A percentile compares a stretch with the other conserved stretches of the same genome.
These are phyloP conservation scores for Centropus unirufus DNA, from an alignment of 2,113 vertebrate species.

Conservation along the genomic window DNA sequence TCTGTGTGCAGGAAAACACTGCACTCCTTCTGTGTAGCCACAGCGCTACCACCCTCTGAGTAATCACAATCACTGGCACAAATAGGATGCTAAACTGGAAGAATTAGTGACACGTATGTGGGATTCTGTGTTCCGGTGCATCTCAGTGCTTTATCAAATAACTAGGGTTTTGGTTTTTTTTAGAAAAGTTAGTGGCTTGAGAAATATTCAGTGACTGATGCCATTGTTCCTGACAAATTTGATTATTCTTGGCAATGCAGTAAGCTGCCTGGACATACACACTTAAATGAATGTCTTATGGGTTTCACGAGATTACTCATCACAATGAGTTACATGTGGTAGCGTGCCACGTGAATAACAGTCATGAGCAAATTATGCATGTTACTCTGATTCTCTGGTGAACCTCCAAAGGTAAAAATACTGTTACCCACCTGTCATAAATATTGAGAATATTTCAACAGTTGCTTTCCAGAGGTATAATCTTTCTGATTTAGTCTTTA, in stretches of 20 bases:
- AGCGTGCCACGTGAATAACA: neutral
- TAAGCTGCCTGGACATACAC: neutral
- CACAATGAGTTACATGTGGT: neutral
- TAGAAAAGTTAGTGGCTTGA: neutral
- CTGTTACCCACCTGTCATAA: neutral
- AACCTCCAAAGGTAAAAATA: neutral
- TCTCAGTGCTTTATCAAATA: neutral
- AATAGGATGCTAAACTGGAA: neutral
- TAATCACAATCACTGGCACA: neutral
- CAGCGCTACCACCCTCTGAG: neutral
- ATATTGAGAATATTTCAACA: neutral
- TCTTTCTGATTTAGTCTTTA: neutral
- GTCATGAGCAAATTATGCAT: neutral
- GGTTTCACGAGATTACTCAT: neutral
- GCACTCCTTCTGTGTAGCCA: fast-evolving
- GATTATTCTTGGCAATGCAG: neutral
- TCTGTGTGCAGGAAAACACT: neutral
- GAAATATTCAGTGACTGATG: neutral
- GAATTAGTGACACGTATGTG: neutral
- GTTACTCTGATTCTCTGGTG: neutral
- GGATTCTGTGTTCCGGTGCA: neutral
- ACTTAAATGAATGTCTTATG: neutral
- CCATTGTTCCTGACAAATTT: neutral
- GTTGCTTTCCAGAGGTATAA: neutral
- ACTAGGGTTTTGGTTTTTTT: neutral